Percentiles rank a stretch among this genome's conserved stretches.
These are phyloP conservation scores for Drosophila falleni DNA, from an alignment of 2,888 invertebrate genomes.

Conservation along the genomic window DNA sequence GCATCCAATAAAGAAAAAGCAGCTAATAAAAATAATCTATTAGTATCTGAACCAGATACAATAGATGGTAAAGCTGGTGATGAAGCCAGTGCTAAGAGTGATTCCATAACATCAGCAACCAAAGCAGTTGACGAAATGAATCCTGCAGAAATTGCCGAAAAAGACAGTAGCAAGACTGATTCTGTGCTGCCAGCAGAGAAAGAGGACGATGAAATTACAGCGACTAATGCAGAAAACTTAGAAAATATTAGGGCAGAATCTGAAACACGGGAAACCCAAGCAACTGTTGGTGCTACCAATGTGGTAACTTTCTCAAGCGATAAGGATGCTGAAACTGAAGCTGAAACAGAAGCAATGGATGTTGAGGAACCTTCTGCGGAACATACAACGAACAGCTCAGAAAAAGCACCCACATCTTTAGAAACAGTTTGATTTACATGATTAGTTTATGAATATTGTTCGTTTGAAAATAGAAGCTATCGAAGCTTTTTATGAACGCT, in stretches of 20 bases:
- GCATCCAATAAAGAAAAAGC: neutral
- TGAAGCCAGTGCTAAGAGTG: neutral
- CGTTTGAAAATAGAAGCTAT: too few species aligned
- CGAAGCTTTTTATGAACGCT: neutral
- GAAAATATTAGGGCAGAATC: neutral
- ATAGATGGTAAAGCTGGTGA: neutral
- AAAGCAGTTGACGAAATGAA: slow-evolving; percentile 3
- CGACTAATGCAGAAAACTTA: neutral
- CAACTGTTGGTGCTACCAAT: neutral
- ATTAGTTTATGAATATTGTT: neutral
- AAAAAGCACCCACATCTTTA: neutral
- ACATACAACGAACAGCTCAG: neutral
- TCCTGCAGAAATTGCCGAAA: neutral
- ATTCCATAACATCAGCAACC: neutral
- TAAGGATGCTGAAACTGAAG: neutral
- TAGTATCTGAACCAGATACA: neutral
- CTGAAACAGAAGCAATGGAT: neutral
- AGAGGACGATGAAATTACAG: slow-evolving; percentile 3
- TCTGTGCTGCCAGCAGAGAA: neutral
- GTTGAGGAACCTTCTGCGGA: neutral
- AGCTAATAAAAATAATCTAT: neutral
- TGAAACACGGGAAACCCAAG: neutral
- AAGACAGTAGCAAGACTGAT: slow-evolving; percentile 18
- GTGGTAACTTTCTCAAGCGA: neutral
- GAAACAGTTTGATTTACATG: slow-evolving; percentile 19